A percentile compares a stretch with the other conserved stretches of the same genome.
Conservation (phyloP, 2,888 invertebrate species). For the Hemistola chrysoprasaria region DNA sequence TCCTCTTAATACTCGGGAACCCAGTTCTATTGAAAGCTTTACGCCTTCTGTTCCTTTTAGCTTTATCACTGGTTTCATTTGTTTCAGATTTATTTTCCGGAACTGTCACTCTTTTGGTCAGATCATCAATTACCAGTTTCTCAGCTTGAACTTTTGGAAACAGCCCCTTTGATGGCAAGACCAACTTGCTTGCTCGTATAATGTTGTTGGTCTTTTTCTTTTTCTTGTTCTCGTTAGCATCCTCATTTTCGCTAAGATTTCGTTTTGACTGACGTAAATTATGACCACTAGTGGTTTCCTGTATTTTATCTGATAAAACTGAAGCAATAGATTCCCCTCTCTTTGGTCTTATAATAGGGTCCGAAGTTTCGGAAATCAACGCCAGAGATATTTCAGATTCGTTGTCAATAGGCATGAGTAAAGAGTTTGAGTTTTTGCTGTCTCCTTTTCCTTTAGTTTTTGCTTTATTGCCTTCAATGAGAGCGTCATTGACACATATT, state of each 20-base stretch:
- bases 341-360: slow-evolving; percentile 66
- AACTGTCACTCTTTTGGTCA: slow-evolving; percentile 48
- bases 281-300: slow-evolving; percentile 69
- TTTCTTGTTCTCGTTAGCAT: slow-evolving; percentile 67
- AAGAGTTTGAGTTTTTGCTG: slow-evolving; percentile 44
- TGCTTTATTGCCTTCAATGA: slow-evolving; percentile 61
- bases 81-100: slow-evolving; percentile 53
- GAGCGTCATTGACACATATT: slow-evolving; percentile 66
- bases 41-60: slow-evolving; percentile 83
- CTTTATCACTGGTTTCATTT: slow-evolving; percentile 50
- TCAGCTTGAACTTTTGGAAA: slow-evolving; percentile 70
- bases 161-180: slow-evolving; percentile 64
- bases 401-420: slow-evolving; percentile 60
- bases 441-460: slow-evolving; percentile 50
- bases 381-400: slow-evolving; percentile 71
- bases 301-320: slow-evolving; percentile 75
- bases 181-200: slow-evolving; percentile 72
- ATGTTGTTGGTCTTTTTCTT: slow-evolving; percentile 67
- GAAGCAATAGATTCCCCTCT: slow-evolving; percentile 74
- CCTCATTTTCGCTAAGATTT: slow-evolving; percentile 63
- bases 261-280: slow-evolving; percentile 73
- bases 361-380: slow-evolving; percentile 66
- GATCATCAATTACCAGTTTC: slow-evolving; percentile 51
- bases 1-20: slow-evolving; percentile 91
- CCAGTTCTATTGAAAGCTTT: slow-evolving; percentile 93